phyloP scores from a whole-genome alignment of 2,888 invertebrate genomes.

The Oithona nana region DNA sequence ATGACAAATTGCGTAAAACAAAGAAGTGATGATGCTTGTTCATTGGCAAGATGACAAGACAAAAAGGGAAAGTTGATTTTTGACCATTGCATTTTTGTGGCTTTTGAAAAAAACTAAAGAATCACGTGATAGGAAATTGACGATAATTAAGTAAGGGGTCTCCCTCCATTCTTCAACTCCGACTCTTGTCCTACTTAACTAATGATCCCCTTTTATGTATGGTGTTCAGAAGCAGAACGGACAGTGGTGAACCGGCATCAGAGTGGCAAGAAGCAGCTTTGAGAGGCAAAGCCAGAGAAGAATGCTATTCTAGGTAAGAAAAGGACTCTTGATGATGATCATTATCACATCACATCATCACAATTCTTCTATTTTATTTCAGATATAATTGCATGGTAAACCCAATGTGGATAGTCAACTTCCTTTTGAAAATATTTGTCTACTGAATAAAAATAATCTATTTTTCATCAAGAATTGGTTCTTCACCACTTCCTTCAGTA shows the following conservation, averaged over 20 bases:
- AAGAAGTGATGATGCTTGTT: too few relatives aligned
- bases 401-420: background rate
- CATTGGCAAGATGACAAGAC: too few relatives aligned
- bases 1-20: too few relatives aligned
- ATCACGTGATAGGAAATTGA: too few relatives aligned
- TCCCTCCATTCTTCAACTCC: background rate
- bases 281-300: slow-evolving; percentile 1
- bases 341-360: too few relatives aligned
- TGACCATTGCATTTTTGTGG: too few relatives aligned
- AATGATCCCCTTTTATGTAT: background rate
- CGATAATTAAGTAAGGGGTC: too few relatives aligned
- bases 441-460: background rate
- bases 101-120: too few relatives aligned
- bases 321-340: too few relatives aligned
- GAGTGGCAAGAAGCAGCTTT: background rate
- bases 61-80: too few relatives aligned
- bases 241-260: background rate
- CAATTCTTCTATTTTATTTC: too few relatives aligned
- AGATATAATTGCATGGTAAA: background rate
- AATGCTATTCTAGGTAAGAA: background rate
- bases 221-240: too few relatives aligned
- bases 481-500: background rate
- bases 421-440: background rate
- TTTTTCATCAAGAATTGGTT: background rate
- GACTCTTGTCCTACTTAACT: background rate